These are phyloP conservation scores for Onychomys leucogaster DNA, from an alignment of 2,797 vertebrate genomes.

Conservation along the genomic window DNA sequence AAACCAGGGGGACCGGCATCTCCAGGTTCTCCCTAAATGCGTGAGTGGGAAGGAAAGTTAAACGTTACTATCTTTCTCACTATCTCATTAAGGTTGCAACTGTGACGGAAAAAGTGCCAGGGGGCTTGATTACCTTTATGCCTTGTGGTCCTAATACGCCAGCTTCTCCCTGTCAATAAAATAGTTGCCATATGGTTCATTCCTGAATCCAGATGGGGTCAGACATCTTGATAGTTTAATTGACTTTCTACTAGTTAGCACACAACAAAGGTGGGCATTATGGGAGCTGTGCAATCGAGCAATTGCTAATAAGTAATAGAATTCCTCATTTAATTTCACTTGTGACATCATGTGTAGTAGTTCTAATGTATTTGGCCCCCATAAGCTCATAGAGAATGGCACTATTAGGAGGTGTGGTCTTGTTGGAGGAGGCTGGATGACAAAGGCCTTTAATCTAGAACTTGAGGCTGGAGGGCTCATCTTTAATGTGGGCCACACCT, in stretches of 20 bases:
- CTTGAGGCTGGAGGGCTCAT: background rate
- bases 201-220: slow-evolving; percentile 46
- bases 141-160: slow-evolving; percentile 91
- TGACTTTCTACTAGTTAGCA: slow-evolving; percentile 26
- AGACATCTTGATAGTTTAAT: slow-evolving; percentile 17
- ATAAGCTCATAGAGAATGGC: background rate
- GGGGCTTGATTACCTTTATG: slow-evolving; percentile 92
- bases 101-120: background rate
- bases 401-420: background rate
- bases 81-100: background rate
- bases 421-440: background rate
- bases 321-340: background rate
- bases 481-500: background rate
- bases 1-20: slow-evolving; percentile 91
- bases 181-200: slow-evolving; percentile 50
- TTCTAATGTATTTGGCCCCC: background rate
- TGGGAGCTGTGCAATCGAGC: background rate
- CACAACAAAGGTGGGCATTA: background rate
- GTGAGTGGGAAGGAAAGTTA: slow-evolving; percentile 64
- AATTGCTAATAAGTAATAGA: background rate
- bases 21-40: slow-evolving; percentile 90
- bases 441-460: background rate
- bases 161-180: slow-evolving; percentile 90
- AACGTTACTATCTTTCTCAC: slow-evolving; percentile 30
- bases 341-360: background rate